Percentiles rank a stretch among this genome's conserved stretches.
Conservation (phyloP, 2,113 vertebrate genomes). For the Myrmecophaga tridactyla region DNA sequence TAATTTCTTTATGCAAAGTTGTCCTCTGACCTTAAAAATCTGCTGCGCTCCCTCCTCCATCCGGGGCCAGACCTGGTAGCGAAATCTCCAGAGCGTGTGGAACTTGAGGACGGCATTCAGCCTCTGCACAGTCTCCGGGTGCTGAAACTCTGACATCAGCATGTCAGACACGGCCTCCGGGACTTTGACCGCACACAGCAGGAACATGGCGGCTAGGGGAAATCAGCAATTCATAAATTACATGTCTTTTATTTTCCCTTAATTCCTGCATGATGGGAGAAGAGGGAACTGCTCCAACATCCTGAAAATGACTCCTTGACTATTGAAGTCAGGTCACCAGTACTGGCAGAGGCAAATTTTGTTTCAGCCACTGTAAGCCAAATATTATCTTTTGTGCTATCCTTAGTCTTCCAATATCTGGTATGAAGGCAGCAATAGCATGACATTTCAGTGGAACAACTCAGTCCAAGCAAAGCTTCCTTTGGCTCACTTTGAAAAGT, state of each 20-base stretch:
- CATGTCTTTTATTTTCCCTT: not conserved
- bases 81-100: conserved; percentile 97
- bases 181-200: conserved; percentile 97
- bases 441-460: not conserved
- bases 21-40: conserved; percentile 95
- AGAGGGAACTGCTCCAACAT: not conserved
- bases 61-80: conserved; percentile 99
- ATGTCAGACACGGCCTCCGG: conserved; percentile 97
- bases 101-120: conserved; percentile 97
- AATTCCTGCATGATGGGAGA: not conserved
- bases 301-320: not conserved
- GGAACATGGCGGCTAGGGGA: conserved; percentile 96
- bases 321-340: not conserved
- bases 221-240: conserved; percentile 41
- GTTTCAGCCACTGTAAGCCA: not conserved
- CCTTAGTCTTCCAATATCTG: not conserved
- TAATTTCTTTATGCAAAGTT: not conserved
- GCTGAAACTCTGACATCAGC: conserved; percentile 98
- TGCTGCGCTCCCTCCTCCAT: conserved; percentile 99
- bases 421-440: not conserved
- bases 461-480: not conserved
- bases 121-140: conserved; percentile 95
- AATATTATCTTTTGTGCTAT: not conserved
- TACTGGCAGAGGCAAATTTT: not conserved
- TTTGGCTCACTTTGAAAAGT: not conserved